Conservation (phyloP, 2,797 vertebrate genomes). For the Graptemys geographica region DNA sequence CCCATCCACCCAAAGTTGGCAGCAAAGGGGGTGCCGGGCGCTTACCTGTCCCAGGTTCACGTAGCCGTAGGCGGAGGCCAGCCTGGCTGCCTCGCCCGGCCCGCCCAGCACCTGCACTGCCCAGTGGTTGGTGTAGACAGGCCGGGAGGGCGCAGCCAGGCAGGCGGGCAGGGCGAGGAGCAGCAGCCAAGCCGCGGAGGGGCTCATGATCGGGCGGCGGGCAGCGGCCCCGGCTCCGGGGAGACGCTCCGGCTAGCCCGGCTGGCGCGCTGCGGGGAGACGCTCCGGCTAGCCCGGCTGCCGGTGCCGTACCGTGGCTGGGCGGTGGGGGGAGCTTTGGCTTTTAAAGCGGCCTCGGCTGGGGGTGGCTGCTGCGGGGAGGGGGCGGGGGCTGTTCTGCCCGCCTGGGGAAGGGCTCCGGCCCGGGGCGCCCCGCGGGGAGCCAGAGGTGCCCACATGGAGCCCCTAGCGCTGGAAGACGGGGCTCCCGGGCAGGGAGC, state of each 20-base stretch:
- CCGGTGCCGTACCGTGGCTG: slow-evolving; percentile 36
- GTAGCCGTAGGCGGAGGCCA: slow-evolving; percentile 90
- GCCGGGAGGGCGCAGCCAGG: slow-evolving; percentile 66
- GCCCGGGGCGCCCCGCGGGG: neutral
- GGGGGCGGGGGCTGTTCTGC: slow-evolving; percentile 29
- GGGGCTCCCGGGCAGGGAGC: neutral
- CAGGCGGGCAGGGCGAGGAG: slow-evolving; percentile 58
- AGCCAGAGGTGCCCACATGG: neutral
- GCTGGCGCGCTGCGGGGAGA: neutral
- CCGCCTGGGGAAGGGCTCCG: slow-evolving; percentile 27
- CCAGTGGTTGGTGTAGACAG: slow-evolving; percentile 92
- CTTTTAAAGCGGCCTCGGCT: slow-evolving; percentile 78
- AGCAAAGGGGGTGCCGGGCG: neutral
- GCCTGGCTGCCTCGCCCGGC: slow-evolving; percentile 81
- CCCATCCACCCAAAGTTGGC: neutral
- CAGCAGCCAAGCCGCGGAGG: slow-evolving; percentile 37
- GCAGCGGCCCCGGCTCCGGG: neutral
- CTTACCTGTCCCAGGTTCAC: slow-evolving; percentile 91
- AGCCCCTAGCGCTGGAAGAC: neutral
- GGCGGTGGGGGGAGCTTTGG: slow-evolving; percentile 70
- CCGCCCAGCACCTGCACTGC: slow-evolving; percentile 89
- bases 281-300: neutral
- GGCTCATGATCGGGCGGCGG: slow-evolving; percentile 29
- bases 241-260: neutral
- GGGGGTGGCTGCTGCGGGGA: slow-evolving; percentile 61